Base-by-base conservation (phyloP, 2,113 vertebrate genomes). In the Lepus timidus region DNA sequence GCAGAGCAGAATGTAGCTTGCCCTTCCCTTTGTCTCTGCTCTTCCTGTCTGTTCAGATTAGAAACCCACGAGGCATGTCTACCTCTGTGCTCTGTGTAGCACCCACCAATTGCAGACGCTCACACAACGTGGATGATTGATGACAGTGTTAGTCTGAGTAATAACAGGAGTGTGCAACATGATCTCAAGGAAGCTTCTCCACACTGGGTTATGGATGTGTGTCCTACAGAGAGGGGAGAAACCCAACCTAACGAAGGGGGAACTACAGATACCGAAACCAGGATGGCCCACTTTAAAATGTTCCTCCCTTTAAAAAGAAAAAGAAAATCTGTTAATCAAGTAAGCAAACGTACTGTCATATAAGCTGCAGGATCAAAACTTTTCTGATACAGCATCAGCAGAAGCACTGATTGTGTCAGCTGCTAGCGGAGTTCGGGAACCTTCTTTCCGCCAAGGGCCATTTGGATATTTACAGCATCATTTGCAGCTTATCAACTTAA, bases 11-110 rank as follows among this genome's bases (percentile, higher is more conserved):
- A 55, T 61, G 67, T 22, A 1, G 55, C 67, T 61, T 62, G 61
- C 27, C 68, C 64, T 91, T 88, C 85, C 36, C 62, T 95, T 78
- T 78, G 36, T 90, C 64, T 96, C 55, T 75, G 67, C 27, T 85
- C 79, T 51, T 31, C 79, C 51, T 94, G 85, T 86, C 83, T 82
- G 68, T 74, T 95, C 88, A 91, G 86, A 96, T 97, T 79, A 84
- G 84, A 96, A 93, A 89, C 52, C 83, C 51, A 33, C 0, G 12
- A 88, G 70, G 79, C 93, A 27, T 51, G 31, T 83, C 90, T 85
- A 3, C 62, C 71, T 90, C 88, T 3, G 1, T 10, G 7, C 52
- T 94, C 67, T 36, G n/a, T 10, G 14, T 25, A 19, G 51, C 0
- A 0, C 19, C 75, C 20, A 22, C 75, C 44, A 8, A 80, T 31